Conservation (phyloP, 2,113 vertebrate genomes). For the Sinocyclocheilus anshuiensis region DNA sequence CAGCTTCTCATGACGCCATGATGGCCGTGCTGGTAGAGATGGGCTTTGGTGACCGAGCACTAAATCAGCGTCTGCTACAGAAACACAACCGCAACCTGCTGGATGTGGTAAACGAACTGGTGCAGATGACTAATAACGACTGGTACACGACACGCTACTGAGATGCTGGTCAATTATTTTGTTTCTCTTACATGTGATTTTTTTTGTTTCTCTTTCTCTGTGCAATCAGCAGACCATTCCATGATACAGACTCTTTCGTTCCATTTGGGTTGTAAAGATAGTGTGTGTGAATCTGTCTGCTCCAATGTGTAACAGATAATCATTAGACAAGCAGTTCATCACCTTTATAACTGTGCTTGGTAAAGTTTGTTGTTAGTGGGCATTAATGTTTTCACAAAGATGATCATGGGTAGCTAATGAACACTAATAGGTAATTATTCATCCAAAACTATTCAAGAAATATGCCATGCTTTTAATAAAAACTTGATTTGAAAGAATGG, state of each 20-base stretch:
- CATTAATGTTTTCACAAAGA: conserved; percentile 16
- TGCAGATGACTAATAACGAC: conserved; percentile 86
- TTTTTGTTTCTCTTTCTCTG: not conserved
- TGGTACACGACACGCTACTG: conserved; percentile 86
- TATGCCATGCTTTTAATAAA: conserved; percentile 14
- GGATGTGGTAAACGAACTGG: conserved; percentile 91
- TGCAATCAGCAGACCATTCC: conserved; percentile 17
- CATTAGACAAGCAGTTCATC: conserved; percentile 27
- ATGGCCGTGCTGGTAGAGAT: conserved; percentile 92
- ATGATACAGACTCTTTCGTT: conserved; percentile 23
- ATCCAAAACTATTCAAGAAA: conserved; percentile 21
- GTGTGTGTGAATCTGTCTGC: conserved; percentile 32
- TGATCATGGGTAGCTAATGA: conserved; percentile 12
- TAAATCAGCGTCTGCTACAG: conserved; percentile 86
- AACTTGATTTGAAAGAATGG: not conserved
- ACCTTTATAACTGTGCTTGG: conserved; percentile 10
- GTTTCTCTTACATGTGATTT: not conserved
- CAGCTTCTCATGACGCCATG: conserved; percentile 84
- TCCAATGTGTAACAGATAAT: conserved; percentile 34
- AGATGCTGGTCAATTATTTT: conserved; percentile 50
- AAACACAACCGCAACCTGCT: conserved; percentile 88
- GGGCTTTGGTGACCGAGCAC: conserved; percentile 90
- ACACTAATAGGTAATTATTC: not conserved
- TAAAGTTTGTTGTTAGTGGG: conserved; percentile 22
- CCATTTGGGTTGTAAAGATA: conserved; percentile 29